These are phyloP conservation scores for Heterodera carotae DNA, from an alignment of 1,140 invertebrate species.

Conservation along the genomic window DNA sequence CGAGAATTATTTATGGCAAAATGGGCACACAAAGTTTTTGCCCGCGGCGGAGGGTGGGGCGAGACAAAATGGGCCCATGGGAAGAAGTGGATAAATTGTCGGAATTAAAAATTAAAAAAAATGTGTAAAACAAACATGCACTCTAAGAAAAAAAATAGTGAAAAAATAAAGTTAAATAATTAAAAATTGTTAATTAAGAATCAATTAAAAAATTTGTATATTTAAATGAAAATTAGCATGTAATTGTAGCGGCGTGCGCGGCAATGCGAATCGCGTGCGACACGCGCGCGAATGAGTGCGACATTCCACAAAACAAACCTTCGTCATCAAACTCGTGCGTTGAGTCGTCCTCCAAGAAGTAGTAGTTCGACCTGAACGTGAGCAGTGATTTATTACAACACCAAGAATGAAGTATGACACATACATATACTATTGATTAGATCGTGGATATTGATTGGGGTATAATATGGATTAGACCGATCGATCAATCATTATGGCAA, in stretches of 20 bases:
- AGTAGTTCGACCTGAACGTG: constrained; percentile 21
- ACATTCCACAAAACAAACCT: constrained; percentile 48
- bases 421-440: too few species aligned
- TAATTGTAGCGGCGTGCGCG: too few species aligned
- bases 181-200: not conserved
- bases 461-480: too few species aligned
- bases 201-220: too few species aligned
- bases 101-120: not conserved
- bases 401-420: too few species aligned
- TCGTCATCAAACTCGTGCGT: constrained; percentile 64
- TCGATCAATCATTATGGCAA: too few species aligned
- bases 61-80: not conserved
- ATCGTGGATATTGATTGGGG: too few species aligned
- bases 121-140: not conserved
- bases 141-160: not conserved
- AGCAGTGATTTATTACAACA: constrained; percentile 11
- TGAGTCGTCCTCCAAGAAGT: too few species aligned
- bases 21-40: too few species aligned
- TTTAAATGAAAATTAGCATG: constrained; percentile 1
- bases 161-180: not conserved
- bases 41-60: too few species aligned
- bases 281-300: not conserved
- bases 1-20: not conserved
- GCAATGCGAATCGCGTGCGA: not conserved
- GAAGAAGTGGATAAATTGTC: too few species aligned